phyloP scores from a whole-genome alignment of 1,140 invertebrate species.

The Cyphomyrmex costatus region DNA sequence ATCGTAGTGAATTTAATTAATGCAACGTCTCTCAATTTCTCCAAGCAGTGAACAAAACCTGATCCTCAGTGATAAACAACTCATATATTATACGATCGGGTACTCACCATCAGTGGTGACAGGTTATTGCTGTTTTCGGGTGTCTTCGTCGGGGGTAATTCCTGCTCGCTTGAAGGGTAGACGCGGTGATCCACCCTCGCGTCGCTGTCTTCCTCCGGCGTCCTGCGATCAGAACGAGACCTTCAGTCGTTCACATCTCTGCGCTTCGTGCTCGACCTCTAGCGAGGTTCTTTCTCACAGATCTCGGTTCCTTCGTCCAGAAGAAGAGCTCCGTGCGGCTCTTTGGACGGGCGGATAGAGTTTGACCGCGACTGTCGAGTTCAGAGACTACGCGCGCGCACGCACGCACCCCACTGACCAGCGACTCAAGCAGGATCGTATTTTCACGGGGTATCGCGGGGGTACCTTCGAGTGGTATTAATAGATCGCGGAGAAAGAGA shows the following conservation, averaged over 20 bases:
- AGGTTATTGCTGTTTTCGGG: slow-evolving; percentile 71
- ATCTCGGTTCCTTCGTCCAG: slow-evolving; percentile 13
- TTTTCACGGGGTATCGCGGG: slow-evolving; percentile 65
- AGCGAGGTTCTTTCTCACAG: not conserved
- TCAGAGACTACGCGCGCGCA: slow-evolving; percentile 41
- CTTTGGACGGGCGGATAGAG: slow-evolving; percentile 69
- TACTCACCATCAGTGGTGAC: slow-evolving; percentile 75
- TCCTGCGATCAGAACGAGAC: slow-evolving; percentile 71
- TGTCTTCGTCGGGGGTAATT: slow-evolving; percentile 59
- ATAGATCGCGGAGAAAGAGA: slow-evolving; percentile 52
- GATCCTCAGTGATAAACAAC: too few species aligned
- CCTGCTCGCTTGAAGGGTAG: slow-evolving; percentile 62
- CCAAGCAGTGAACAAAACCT: not conserved
- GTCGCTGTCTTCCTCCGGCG: slow-evolving; percentile 66
- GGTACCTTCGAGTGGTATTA: slow-evolving; percentile 62
- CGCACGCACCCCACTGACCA: slow-evolving; percentile 81
- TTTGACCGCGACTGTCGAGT: slow-evolving; percentile 72
- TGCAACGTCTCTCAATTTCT: not conserved
- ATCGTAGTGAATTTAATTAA: not conserved
- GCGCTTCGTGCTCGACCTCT: too few species aligned
- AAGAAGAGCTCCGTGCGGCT: slow-evolving; percentile 20
- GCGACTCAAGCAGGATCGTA: slow-evolving; percentile 74
- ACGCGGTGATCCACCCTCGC: slow-evolving; percentile 67
- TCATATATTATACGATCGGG: too few species aligned
- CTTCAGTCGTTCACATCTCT: slow-evolving; percentile 29